A percentile compares a stretch with the other conserved stretches of the same genome.
Evolutionary conservation across 2,888 invertebrate genomes (phyloP).

Genomic region (Aphodius granarius): DNA sequence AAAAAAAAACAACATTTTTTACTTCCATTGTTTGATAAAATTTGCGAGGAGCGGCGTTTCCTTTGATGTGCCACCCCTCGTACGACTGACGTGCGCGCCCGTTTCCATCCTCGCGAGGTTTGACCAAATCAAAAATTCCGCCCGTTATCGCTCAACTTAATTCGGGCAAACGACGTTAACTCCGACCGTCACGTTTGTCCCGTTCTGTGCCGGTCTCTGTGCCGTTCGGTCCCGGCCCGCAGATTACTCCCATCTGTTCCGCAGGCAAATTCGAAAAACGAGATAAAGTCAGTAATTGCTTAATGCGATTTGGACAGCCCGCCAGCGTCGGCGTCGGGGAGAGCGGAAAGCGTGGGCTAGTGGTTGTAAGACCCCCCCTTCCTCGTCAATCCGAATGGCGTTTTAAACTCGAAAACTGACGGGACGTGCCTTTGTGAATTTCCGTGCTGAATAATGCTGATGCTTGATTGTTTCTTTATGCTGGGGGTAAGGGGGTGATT

Average conservation of each 20-base stretch:
- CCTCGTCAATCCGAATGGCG: neutral
- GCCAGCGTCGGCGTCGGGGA: neutral
- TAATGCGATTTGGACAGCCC: constrained; percentile 3
- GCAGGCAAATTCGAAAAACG: constrained; percentile 12
- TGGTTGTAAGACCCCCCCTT: neutral
- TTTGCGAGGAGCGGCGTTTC: neutral
- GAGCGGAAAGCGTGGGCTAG: neutral
- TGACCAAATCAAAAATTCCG: constrained; percentile 2
- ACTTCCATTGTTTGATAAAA: neutral
- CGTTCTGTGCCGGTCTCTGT: constrained; percentile 1
- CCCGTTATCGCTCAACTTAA: constrained; percentile 9
- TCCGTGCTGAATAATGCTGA: neutral
- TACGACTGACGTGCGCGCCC: neutral
- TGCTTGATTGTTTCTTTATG: neutral
- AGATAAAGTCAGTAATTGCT: constrained; percentile 10
- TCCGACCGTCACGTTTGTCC: constrained; percentile 3
- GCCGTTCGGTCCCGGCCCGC: neutral
- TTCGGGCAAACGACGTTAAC: constrained; percentile 8
- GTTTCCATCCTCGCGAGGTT: neutral
- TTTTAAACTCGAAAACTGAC: neutral
- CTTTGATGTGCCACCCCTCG: constrained; percentile 2
- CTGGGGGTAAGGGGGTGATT: no score
- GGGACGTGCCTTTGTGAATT: neutral
- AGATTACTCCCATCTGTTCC: constrained; percentile 9
- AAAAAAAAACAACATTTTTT: neutral